Evolutionary conservation across 2,888 invertebrate species (phyloP), one percentile per base, ranked within the genome.

Genomic region (Tryphoninae sp.): DNA sequence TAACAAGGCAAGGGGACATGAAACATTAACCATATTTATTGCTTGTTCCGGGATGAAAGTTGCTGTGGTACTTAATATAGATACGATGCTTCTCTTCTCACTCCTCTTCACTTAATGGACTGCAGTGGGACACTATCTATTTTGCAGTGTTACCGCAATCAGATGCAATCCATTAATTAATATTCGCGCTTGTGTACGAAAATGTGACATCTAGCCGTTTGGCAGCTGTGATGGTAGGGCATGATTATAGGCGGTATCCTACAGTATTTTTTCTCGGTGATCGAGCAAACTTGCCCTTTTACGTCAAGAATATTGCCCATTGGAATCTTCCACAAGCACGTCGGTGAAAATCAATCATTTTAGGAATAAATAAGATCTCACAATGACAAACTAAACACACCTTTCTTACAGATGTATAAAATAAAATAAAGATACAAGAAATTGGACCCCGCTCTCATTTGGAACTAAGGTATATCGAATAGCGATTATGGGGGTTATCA

Each of bases 41-140:
- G 16, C 4, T 22, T 11, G n/a, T 40, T 16, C 16, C 40, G 42
- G 49, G 13, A 16, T 3, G 51, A 33, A 22, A 23, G 11, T 6
- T 16, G 11, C 8, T 26, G 40, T 8, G 0, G 33, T 53, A 16
- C 8, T 16, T n/a, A 49, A 49, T 59, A 11, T 33, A 22, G 2
- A 9, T n/a, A 67, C 42, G 26, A 53, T 68, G 26, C 79, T 79
- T 33, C 68, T 74, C 79, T 19, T 45, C 13, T 62, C 19, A 45
- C 13, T 62, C 19, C 45, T 45, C 62, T n/a, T 42, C 26, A 16
- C 55, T 58, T 7, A 22, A 45, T n/a, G 23, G 26, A 26, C 19
- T 62, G 8, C 23, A 74, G 62, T 74, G 49, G 2, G 72, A 78
- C 78, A 78, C 73, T 11, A 16, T 67, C 33, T 33, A n/a, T 4